Base-by-base conservation (phyloP, 1,140 invertebrate genomes). In the Rhyacophila brunnea region DNA sequence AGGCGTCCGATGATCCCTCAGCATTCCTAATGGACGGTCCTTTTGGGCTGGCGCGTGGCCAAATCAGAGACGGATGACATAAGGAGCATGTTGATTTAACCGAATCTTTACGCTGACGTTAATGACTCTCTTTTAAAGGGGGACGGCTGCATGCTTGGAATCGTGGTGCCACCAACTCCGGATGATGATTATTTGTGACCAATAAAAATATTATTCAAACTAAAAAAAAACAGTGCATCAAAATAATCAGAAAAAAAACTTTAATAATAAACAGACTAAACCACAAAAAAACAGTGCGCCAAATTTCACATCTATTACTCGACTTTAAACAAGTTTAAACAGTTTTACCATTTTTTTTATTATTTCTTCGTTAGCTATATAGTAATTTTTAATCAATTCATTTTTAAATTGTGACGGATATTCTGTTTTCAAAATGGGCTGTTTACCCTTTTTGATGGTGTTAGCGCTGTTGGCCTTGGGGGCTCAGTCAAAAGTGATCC, bases 401-500 rank as follows among this genome's bases (percentile, higher is more conserved):
- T 15, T 28, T 6, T 32, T 11, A 11, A 1, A 14, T 32, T 4
- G 46, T 51, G 49, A 17, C 10, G 0, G 15, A 6, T 32, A 14
- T 23, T 47, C 13, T 48, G 44, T 34, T 55, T n/a, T 14, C 32
- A 19, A 32, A 20, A 57, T 57, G 54, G 35, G 18, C 11, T 48
- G 44, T 7, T 14, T 57, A 35, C 38, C 23, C 13, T 15, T 61
- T 47, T 20, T 63, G 34, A 49, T 54, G 11, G 50, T 52, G 23
- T 14, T 51, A 32, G 18, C 51, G n/a, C 11, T 51, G 23, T 19
- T 51, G 56, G 13, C 59, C 18, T 38, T 52, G 7, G 54, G 62
- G 10, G 58, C 34, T 9, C 35, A 52, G 43, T 52, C 20, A 19
- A 47, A 52, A 19, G 48, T 49, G 4, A 34, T 58, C 10, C 43